Base-by-base conservation (phyloP, 2,797 vertebrate genomes). In the Pachyuromys duprasi region DNA sequence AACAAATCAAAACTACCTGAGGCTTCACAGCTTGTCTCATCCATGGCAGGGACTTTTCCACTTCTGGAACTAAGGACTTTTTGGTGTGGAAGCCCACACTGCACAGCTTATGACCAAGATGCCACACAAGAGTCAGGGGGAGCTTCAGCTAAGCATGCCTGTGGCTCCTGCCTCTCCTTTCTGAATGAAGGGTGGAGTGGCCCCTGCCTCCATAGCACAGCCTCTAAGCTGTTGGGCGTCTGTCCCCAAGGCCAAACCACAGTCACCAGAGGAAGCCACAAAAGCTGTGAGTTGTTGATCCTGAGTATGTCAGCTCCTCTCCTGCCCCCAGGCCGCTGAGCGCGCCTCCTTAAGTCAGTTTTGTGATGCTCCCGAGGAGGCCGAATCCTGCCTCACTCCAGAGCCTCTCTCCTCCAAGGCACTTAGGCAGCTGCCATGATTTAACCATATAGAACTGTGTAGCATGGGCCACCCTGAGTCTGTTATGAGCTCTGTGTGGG, bases 31-130 rank as follows among this genome's bases (percentile, higher is more conserved):
- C 33, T 22, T 65, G 76, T 69, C 69, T 86, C 14, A 2, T 83
- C 94, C 78, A 53, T 82, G 60, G 92, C n/a, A 91, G 45, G 63
- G 95, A 69, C 28, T 88, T 95, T 94, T 88, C 94, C 86, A 79
- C 69, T 89, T 91, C 69, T 57, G 79, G 33, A 92, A 76, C 42
- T 82, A 82, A 86, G 74, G n/a, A 63, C 60, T 69, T 92, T 95
- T 76, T 28, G 31, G 90, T 91, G 62, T 94, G 86, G 75, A 45
- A 87, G 67, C 65, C 92, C 63, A 67, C 63, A 28, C 42, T 67
- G 28, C 11, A 31, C 36, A 65, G 63, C 31, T 13, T 1, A 14
- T 84, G n/a, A 87, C 60, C 62, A 88, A n/a, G n/a, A 67, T 63
- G 39, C 60, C 86, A 79, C 53, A 3, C 0, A 0, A 86, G 45